Conservation (phyloP, 2,888 invertebrate species). For the Pammene aurita region DNA sequence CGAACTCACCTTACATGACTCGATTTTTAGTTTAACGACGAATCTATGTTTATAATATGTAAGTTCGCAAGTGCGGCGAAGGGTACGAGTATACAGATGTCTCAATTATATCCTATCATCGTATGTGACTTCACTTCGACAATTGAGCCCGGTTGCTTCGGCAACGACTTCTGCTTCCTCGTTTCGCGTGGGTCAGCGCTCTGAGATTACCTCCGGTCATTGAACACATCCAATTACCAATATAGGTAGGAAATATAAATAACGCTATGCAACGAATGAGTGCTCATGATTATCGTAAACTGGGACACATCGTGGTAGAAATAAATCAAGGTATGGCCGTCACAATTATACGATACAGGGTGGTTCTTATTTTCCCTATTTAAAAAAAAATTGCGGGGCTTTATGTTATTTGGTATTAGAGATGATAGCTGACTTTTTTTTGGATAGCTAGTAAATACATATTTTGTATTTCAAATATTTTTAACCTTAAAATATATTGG, state of each 20-base stretch:
- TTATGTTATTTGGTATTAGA: too few species aligned
- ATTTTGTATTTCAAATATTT: too few species aligned
- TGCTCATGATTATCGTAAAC: constrained; percentile 8
- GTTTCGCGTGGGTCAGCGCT: constrained; percentile 10
- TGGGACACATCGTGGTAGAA: not conserved
- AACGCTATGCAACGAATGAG: not conserved
- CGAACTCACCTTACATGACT: too few species aligned
- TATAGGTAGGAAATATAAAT: constrained; percentile 15
- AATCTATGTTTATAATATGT: constrained; percentile 6
- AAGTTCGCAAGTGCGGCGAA: constrained; percentile 36
- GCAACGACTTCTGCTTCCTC: constrained; percentile 14
- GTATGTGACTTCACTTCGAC: constrained; percentile 36
- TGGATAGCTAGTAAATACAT: too few species aligned
- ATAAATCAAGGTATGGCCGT: too few species aligned
- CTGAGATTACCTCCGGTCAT: constrained; percentile 17
- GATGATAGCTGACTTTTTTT: too few species aligned
- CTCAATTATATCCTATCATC: constrained; percentile 50
- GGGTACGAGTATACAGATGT: constrained; percentile 52
- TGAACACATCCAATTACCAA: not conserved
- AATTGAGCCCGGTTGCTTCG: constrained; percentile 32
- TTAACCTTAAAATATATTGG: too few species aligned
- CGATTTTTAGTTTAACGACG: not conserved
- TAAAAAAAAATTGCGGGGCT: too few species aligned
- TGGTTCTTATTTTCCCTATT: too few species aligned
- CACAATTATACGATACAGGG: too few species aligned